These are phyloP conservation scores for Alloscopus bannaensis DNA, from an alignment of 2,888 invertebrate genomes.

Conservation along the genomic window DNA sequence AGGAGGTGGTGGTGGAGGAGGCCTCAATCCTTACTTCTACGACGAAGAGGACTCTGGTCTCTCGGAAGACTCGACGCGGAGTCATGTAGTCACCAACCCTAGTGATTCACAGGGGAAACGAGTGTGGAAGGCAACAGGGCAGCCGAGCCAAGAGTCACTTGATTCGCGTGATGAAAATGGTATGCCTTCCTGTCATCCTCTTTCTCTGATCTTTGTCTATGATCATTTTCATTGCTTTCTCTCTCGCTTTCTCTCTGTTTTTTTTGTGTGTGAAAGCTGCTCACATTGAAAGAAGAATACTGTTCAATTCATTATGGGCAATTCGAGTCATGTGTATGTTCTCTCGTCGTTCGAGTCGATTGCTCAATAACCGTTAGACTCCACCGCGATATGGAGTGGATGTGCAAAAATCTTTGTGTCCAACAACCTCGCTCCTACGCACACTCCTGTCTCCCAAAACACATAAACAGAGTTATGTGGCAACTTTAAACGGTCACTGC, in stretches of 20 bases:
- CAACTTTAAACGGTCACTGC: no score
- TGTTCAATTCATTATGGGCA: no score
- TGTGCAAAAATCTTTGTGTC: no score
- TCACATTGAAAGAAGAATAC: no score
- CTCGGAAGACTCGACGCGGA: slow-evolving; percentile 67
- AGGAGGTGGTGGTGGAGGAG: slow-evolving; percentile 65
- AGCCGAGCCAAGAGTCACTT: slow-evolving; percentile 68
- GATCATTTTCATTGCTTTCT: slow-evolving; percentile 31
- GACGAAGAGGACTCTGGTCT: slow-evolving; percentile 67
- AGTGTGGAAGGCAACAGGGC: slow-evolving; percentile 71
- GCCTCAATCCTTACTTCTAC: slow-evolving; percentile 64
- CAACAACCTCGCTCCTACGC: no score
- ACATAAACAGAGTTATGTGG: no score
- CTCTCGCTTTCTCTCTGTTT: not conserved
- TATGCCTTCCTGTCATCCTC: slow-evolving; percentile 24
- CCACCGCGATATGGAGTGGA: no score
- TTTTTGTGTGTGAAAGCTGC: no score
- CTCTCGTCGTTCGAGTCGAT: no score
- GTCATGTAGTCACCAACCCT: slow-evolving; percentile 63
- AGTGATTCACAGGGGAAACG: slow-evolving; percentile 72
- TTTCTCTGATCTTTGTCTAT: slow-evolving; percentile 15
- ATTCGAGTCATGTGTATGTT: no score
- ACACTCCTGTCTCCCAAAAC: no score
- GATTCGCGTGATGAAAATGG: slow-evolving; percentile 72
- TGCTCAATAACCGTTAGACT: no score